Base-by-base conservation (phyloP, 37 sponge, comb jelly and placozoan genomes). In the Halichondria panicea region DNA sequence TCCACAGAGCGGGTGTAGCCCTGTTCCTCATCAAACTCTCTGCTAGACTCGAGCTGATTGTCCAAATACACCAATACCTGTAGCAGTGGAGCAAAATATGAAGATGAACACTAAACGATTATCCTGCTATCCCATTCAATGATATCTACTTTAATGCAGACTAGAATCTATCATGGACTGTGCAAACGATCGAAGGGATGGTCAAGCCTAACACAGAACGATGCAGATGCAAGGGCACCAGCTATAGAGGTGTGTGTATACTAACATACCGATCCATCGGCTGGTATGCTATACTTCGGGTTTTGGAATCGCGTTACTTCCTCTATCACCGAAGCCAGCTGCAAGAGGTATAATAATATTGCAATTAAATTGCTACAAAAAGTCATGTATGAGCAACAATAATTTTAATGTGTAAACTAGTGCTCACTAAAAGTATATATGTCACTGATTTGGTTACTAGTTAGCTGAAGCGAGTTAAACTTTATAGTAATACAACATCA, bases 241-340 rank as follows among this genome's bases (percentile, higher is more conserved):
- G 52, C 52, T 18, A 11, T n/a, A 27, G 24, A 60, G 8, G 25
- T 15, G 24, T 60, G 25, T 60, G 21, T 18, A 60, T 15, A 44
- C 27, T 11, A 63, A n/a, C 88, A 81, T 69, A 87, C 88, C 24
- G 70, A n/a, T 45, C 69, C 75, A 70, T 87, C 77, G 33, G 82
- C 59, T 24, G 60, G 39, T 2, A 87, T 24, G 63, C 46, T 46
- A 44, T 87, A 87, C 22, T 34, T 75, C 13, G 81, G 82, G 36
- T 68, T 81, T 72, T 87, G 88, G 56, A 81, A 74, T 13, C 77
- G 43, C 35, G 75, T 70, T 13, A 87, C 39, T 55, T 87, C 88
- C 41, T 87, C 88, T 70, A 87, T 87, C 62, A 79, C 63, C 8
- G 40, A 43, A 13, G 82, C 81, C 42, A 87, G 81, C 88, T 87